Base-by-base conservation (phyloP, 1,140 invertebrate genomes). In the Anastrepha obliqua region DNA sequence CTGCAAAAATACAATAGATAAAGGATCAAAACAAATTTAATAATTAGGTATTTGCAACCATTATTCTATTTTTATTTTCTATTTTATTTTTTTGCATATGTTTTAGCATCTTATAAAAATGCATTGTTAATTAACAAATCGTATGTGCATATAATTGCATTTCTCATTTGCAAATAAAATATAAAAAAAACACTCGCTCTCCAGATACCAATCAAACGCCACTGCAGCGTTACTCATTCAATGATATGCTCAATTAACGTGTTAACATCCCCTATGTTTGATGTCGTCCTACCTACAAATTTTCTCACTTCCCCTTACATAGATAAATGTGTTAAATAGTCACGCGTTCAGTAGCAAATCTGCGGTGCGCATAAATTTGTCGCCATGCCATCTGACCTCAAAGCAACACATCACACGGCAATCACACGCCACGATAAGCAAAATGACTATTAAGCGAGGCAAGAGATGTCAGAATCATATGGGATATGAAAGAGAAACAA, bases 381-480 rank as follows among this genome's bases (percentile, higher is more conserved):
- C 47, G 20, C 74, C 51, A 81, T 81, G 20, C 74, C 51, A 81
- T 81, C 74, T 81, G 51, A 81, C 74, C 74, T 81, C 74, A 81
- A 81, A 81, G 47, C 74, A 81, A 55, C 74, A 81, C 47, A 58
- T 55, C 74, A 78, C 74, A 78, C 47, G 74, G 47, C 74, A 78
- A 51, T 55, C 74, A 55, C 44, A 55, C 74, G 74, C 15, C 47
- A 51, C 74, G 44, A n/a, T 44, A 62, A 5, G 60, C 60, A 13
- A 62, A 62, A 20, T n/a, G 6, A 78, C 74, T 42, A 55, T 55
- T 20, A 55, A n/a, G 44, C 3, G 8, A 4, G 42, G 42, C 1
- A 29, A 29, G 29, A 29, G 29, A 29, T 29, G 29, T 29, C 20
- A 55, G 51, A 81, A 81, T 81, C 44, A 81, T 81, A 55, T 55